Percentiles rank a stretch among this genome's conserved stretches.
phyloP scores from a whole-genome alignment of 2,888 invertebrate species.

The Drosophila tripunctata region DNA sequence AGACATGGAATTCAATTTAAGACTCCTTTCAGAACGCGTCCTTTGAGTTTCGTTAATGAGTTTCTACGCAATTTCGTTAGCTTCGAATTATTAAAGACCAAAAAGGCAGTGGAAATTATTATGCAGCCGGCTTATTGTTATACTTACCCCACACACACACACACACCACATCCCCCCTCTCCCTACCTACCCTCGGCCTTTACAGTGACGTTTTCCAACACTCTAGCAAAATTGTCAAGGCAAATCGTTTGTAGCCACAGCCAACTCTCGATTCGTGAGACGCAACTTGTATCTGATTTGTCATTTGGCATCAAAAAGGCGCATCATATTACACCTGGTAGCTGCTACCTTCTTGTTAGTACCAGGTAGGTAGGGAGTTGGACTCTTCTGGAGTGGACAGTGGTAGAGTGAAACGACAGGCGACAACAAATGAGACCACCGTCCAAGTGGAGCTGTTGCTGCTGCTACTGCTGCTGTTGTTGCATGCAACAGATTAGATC shows the following conservation, averaged over 20 bases:
- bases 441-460: constrained; percentile 44
- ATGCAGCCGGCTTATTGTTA: constrained; percentile 45
- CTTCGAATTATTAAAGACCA: constrained; percentile 65
- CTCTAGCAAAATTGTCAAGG: constrained; percentile 52
- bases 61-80: constrained; percentile 74
- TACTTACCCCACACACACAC: not conserved
- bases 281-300: constrained; percentile 76
- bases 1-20: constrained; percentile 70
- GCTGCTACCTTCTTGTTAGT: not conserved
- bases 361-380: not conserved
- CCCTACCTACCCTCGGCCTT: not conserved
- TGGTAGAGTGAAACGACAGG: constrained; percentile 1
- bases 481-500: constrained; percentile 67
- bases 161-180: too few relatives aligned
- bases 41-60: constrained; percentile 69
- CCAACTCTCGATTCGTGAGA: constrained; percentile 55
- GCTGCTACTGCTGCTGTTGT: constrained; percentile 48
- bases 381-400: not conserved
- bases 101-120: constrained; percentile 50
- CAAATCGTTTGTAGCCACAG: constrained; percentile 9
- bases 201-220: not conserved
- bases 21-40: constrained; percentile 26
- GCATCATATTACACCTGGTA: constrained; percentile 69
- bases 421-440: constrained; percentile 74
- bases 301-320: constrained; percentile 60